These are phyloP conservation scores for Collichthys lucidus DNA, from an alignment of 2,113 vertebrate genomes.

Conservation along the genomic window DNA sequence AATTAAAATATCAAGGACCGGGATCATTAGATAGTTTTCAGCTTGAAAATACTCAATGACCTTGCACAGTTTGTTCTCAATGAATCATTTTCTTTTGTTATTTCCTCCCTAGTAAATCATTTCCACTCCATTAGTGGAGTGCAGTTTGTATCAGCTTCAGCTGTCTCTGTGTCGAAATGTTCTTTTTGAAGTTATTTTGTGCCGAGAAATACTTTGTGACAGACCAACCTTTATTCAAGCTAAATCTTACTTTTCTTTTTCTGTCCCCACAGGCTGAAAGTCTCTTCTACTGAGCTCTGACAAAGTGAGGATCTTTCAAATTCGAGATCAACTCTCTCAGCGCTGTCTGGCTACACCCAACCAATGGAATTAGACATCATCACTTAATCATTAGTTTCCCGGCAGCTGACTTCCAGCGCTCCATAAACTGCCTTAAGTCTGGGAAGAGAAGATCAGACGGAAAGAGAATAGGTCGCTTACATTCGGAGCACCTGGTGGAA, in stretches of 20 bases:
- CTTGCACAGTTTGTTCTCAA: neutral
- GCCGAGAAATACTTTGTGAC: constrained; percentile 27
- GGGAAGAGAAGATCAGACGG: constrained; percentile 6
- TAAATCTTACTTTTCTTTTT: constrained; percentile 54
- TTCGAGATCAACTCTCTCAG: constrained; percentile 47
- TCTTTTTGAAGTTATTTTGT: constrained; percentile 30
- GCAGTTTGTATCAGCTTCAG: constrained; percentile 6
- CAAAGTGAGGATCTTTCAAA: constrained; percentile 38
- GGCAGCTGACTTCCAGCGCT: constrained; percentile 37
- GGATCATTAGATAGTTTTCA: neutral
- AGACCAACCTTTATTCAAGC: constrained; percentile 38
- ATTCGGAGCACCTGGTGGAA: constrained; percentile 27
- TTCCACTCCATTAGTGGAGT: neutral
- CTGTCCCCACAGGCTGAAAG: constrained; percentile 62
- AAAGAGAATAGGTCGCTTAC: constrained; percentile 4
- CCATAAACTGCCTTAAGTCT: constrained; percentile 37
- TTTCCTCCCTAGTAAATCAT: neutral
- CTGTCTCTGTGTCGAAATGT: constrained; percentile 7
- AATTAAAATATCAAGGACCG: neutral
- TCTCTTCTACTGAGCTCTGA: constrained; percentile 46
- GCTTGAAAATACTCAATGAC: neutral
- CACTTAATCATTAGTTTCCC: constrained; percentile 54
- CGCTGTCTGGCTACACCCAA: constrained; percentile 23
- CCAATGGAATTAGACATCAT: constrained; percentile 59
- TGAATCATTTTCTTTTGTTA: constrained; percentile 7